Conservation (phyloP, 2,797 vertebrate species). For the Macrochelys suwanniensis region DNA sequence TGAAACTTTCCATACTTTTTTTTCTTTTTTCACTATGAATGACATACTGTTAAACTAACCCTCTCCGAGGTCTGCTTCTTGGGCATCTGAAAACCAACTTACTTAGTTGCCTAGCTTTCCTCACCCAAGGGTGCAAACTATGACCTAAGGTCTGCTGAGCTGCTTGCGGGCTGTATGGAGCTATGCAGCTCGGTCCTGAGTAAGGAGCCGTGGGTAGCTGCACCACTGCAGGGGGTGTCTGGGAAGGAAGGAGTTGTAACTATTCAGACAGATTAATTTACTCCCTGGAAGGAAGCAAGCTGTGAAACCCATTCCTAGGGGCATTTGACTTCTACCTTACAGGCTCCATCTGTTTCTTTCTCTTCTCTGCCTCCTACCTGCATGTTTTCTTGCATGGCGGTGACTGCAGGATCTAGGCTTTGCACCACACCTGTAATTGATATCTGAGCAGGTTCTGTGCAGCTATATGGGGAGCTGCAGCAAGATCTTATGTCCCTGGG, state of each 20-base stretch:
- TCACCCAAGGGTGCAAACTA: no score
- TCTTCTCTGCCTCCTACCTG: neutral
- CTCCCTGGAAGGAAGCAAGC: no score
- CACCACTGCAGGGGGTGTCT: no score
- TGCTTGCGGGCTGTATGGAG: no score
- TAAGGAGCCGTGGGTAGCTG: no score
- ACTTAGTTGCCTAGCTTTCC: no score
- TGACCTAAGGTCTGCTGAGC: no score
- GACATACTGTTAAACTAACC: neutral
- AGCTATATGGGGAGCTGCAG: neutral
- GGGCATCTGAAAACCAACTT: no score
- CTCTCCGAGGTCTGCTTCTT: neutral
- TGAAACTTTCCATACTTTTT: neutral
- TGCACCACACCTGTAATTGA: neutral
- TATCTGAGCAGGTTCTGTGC: neutral
- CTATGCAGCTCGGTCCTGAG: no score
- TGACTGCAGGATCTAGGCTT: neutral
- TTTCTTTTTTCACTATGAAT: neutral
- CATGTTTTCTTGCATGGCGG: neutral
- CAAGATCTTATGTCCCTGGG: neutral
- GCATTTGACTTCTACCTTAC: neutral
- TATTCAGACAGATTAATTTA: no score
- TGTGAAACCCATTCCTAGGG: no score
- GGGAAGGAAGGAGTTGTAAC: no score
- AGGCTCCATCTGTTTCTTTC: neutral